A percentile compares a stretch with the other conserved stretches of the same genome.
Conservation (phyloP, 2,113 vertebrate species). For the Cisticola juncidis region DNA sequence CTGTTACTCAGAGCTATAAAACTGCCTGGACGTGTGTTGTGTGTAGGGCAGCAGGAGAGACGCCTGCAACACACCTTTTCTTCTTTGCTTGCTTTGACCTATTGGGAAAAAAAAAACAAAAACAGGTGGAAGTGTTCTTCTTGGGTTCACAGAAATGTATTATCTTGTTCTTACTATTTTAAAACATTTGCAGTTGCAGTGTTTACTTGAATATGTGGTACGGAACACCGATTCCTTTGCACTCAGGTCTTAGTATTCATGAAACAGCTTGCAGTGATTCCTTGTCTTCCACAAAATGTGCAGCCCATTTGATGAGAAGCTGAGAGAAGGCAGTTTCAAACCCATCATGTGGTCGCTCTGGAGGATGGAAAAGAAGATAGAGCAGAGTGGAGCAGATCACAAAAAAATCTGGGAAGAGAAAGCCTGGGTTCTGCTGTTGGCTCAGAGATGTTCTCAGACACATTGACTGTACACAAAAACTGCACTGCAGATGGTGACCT, state of each 20-base stretch:
- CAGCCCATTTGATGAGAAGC: neutral
- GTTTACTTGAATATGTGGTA: neutral
- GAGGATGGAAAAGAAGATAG: neutral
- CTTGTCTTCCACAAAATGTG: neutral
- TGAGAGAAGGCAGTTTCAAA: neutral
- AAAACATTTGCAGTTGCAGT: neutral
- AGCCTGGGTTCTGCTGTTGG: neutral
- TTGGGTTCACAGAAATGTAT: neutral
- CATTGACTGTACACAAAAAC: neutral
- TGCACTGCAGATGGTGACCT: neutral
- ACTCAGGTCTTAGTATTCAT: neutral
- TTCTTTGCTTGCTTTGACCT: neutral
- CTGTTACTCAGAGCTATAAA: neutral
- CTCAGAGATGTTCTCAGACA: neutral
- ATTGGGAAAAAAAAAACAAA: neutral
- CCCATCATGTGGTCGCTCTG: neutral
- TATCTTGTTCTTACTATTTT: neutral
- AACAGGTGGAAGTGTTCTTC: neutral
- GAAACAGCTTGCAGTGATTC: neutral
- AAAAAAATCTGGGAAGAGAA: neutral
- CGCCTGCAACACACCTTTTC: neutral
- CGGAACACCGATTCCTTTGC: neutral
- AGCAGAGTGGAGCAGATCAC: neutral
- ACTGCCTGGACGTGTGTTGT: neutral
- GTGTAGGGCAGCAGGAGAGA: neutral